Percentiles rank a stretch among this genome's conserved stretches.
Conservation (phyloP, 2,797 vertebrate species). For the Ctenochaetus hawaiiensis region DNA sequence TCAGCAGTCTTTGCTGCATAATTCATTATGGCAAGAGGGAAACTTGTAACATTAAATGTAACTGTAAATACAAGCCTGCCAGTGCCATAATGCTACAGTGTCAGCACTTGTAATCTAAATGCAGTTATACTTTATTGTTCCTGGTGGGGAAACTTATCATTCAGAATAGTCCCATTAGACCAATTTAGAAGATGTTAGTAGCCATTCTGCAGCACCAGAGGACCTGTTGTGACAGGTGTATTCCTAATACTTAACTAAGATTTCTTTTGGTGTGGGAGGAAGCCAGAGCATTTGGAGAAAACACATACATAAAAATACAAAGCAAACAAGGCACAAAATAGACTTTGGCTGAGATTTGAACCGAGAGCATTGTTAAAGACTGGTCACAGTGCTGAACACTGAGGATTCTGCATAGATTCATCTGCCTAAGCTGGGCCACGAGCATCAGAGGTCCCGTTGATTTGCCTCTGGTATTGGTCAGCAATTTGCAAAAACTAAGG, state of each 20-base stretch:
- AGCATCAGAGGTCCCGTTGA: no score
- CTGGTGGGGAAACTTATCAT: background rate
- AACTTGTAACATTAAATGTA: slow-evolving; percentile 11
- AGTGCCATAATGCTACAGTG: background rate
- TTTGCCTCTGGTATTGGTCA: no score
- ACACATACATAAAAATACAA: background rate
- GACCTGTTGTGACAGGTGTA: background rate
- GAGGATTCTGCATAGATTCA: background rate
- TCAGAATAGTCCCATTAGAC: slow-evolving; percentile 9
- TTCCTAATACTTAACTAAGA: background rate
- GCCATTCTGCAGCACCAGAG: background rate
- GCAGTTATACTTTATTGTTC: background rate
- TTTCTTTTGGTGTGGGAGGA: background rate
- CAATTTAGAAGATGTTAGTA: slow-evolving; percentile 1
- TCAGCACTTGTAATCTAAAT: background rate
- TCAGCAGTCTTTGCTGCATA: slow-evolving; percentile 9
- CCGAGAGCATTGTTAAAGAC: background rate
- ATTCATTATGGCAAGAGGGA: slow-evolving; percentile 9
- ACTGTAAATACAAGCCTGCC: slow-evolving; percentile 15
- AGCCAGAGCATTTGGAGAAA: background rate
- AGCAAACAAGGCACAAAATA: no score
- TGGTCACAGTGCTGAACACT: background rate
- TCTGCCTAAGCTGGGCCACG: no score
- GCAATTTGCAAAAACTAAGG: no score
- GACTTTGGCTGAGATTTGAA: background rate